These are phyloP conservation scores for Pampusana beccarii DNA, from an alignment of 2,113 vertebrate species.

Conservation along the genomic window DNA sequence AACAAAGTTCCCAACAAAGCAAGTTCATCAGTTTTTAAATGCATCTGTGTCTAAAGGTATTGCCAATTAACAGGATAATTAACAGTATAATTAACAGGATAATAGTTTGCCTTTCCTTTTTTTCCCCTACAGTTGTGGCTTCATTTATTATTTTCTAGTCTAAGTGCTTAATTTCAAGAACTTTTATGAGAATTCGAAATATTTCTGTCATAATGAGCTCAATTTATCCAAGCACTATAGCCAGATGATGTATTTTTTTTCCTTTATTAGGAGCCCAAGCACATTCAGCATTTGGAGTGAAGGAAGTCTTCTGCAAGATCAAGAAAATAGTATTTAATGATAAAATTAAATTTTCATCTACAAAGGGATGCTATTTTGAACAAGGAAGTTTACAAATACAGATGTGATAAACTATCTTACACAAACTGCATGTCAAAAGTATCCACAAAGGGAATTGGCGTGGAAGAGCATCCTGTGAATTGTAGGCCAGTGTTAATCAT, in stretches of 20 bases:
- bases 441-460: neutral
- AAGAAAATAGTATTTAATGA: neutral
- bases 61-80: neutral
- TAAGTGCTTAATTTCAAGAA: neutral
- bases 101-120: neutral
- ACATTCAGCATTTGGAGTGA: neutral
- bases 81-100: neutral
- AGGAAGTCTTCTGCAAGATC: neutral
- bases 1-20: neutral
- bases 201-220: neutral
- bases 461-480: neutral
- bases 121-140: neutral
- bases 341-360: neutral
- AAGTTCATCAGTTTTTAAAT: neutral
- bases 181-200: neutral
- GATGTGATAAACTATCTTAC: neutral
- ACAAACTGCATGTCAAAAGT: neutral
- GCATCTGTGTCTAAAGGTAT: neutral
- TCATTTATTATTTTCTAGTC: neutral
- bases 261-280: neutral
- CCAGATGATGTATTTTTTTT: neutral
- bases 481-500: neutral
- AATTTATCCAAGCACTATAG: neutral
- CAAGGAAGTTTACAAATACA: neutral
- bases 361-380: neutral